A percentile compares a stretch with the other conserved stretches of the same genome.
Evolutionary conservation across 1,140 invertebrate genomes (phyloP).

Genomic region (Apis mellifera): Amel_HAv3.1 CM009941.2:15381001-15381500

Average conservation of each 20-base stretch:
- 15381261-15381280: neutral
- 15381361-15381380: neutral
- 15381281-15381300: neutral
- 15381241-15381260: too few species aligned
- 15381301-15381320: neutral
- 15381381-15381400: neutral
- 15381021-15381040: constrained; percentile 73
- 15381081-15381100: neutral
- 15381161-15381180: neutral
- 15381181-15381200: neutral
- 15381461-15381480: too few species aligned
- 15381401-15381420: neutral
- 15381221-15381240: neutral
- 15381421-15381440: neutral
- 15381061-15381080: too few species aligned
- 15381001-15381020: constrained; percentile 68
- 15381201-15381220: constrained; percentile 1
- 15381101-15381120: neutral
- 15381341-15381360: neutral
- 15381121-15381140: too few species aligned
- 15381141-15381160: neutral
- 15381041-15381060: constrained; percentile 11
- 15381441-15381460: constrained; percentile 23
- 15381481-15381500: neutral
- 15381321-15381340: too few species aligned